Base-by-base conservation (phyloP, 2,113 vertebrate species). In the Hyaena hyaena region DNA sequence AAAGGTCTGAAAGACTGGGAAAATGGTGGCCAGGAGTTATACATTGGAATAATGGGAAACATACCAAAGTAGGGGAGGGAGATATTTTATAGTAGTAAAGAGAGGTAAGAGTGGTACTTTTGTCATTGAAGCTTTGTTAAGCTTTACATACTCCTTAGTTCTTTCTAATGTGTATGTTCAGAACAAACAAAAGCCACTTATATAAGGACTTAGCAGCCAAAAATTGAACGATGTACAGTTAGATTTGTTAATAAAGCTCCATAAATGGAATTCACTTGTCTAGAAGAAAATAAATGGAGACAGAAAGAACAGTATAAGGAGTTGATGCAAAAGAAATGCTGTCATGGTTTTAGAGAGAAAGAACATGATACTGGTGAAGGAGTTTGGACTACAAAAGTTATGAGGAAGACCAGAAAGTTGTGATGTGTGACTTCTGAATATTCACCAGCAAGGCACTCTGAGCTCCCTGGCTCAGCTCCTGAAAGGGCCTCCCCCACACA, bases 121-220 rank as follows among this genome's bases (percentile, higher is more conserved):
- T 95, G 77, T 83, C 83, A 87, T 66, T 94, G 81, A 95, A 90
- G 50, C 19, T 90, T 65, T 93, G 61, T 55, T 65, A 90, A 87
- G 33, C 58, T 93, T 89, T 84, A 65, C 68, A 55, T 80, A 87
- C 53, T 81, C 31, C 58, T 91, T 85, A 69, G 6, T 73, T 93
- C 33, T 90, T 84, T 71, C 43, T 88, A 61, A 85, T 69, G 39
- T 45, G 33, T 65, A 95, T 39, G 55, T 83, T 71, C 11, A 65
- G 95, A 94, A 95, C 14, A 83, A 87, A 92, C 50, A 92, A 80
- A 91, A 94, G 21, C 35, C 31, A 74, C 31, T 96, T 92, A 80
- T 48, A 26, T 80, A 93, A 76, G 24, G 66, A 91, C 43, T 17
- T 88, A 55, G 43, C 10, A 92, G 28, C 50, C 39, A 58, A 90